Conservation (phyloP, 2,888 invertebrate genomes). For the Acleris holmiana region DNA sequence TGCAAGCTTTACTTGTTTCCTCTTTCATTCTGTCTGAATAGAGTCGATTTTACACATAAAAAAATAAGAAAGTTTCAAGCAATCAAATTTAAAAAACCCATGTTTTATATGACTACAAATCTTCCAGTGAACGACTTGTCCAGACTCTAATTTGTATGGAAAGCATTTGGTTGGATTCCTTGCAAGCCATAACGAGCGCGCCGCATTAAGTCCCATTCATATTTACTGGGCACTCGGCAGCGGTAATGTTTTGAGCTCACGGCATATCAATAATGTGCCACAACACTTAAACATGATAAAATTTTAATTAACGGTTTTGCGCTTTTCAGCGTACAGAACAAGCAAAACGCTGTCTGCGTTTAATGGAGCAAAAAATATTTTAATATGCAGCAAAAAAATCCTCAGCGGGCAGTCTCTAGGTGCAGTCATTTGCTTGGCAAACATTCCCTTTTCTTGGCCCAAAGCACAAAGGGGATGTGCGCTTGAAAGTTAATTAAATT, state of each 20-base stretch:
- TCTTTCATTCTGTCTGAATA: slow-evolving; percentile 1
- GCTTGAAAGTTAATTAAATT: slow-evolving; percentile 77
- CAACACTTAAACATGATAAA: slow-evolving; percentile 41
- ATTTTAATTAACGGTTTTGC: slow-evolving; percentile 57
- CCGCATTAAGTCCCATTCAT: slow-evolving; percentile 21
- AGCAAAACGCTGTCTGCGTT: slow-evolving; percentile 48
- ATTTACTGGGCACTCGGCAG: slow-evolving; percentile 9
- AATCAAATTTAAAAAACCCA: not conserved
- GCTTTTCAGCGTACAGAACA: slow-evolving; percentile 47
- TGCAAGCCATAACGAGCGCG: slow-evolving; percentile 7
- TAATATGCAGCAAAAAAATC: slow-evolving; percentile 57
- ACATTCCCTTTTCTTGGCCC: slow-evolving; percentile 58
- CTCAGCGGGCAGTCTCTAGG: slow-evolving; percentile 44
- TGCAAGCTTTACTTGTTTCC: slow-evolving; percentile 17
- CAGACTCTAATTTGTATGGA: not conserved
- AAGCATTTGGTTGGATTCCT: slow-evolving; percentile 9
- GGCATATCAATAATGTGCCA: slow-evolving; percentile 35
- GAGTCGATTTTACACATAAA: too few species aligned
- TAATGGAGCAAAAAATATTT: slow-evolving; percentile 60
- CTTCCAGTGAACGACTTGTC: not conserved
- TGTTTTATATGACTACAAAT: not conserved
- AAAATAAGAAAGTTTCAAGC: not conserved
- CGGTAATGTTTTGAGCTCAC: slow-evolving; percentile 10
- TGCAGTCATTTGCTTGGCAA: slow-evolving; percentile 59
- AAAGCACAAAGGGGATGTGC: slow-evolving; percentile 67